phyloP scores from a whole-genome alignment of 2,797 vertebrate species.

The Fistularia commersonii region DNA sequence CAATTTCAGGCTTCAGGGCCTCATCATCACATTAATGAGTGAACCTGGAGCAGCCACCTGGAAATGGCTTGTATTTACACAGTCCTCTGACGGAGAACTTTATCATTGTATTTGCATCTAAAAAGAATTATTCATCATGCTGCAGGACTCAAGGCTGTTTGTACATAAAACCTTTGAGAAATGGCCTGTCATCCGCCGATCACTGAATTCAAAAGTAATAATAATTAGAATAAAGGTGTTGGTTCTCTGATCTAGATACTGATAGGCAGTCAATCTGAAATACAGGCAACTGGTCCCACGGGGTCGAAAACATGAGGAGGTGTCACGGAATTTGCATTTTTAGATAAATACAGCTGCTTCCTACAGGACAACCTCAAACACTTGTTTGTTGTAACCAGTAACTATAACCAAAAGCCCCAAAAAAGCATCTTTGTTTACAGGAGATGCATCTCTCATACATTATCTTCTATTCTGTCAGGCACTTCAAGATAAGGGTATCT shows the following conservation, averaged over 20 bases:
- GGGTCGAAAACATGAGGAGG: constrained; percentile 63
- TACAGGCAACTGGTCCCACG: neutral
- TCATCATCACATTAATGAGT: constrained; percentile 37
- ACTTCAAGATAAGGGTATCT: constrained; percentile 73
- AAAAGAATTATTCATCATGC: constrained; percentile 42
- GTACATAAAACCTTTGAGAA: constrained; percentile 48
- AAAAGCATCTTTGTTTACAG: constrained; percentile 6
- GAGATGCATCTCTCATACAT: constrained; percentile 5
- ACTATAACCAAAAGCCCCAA: constrained; percentile 20
- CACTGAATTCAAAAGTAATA: constrained; percentile 3
- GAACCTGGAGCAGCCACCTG: constrained; percentile 51
- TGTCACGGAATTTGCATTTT: constrained; percentile 68
- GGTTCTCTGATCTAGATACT: constrained; percentile 7
- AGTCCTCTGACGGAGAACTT: constrained; percentile 17
- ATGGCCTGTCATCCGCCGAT: constrained; percentile 31
- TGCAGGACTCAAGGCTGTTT: constrained; percentile 29
- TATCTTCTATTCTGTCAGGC: constrained; percentile 61
- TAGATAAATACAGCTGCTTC: constrained; percentile 49
- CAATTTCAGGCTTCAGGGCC: constrained; percentile 33
- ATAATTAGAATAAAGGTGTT: constrained; percentile 6
- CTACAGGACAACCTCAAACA: constrained; percentile 40
- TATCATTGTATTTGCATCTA: constrained; percentile 62
- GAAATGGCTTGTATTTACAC: constrained; percentile 36
- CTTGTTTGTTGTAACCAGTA: constrained; percentile 39
- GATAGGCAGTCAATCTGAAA: constrained; percentile 14